A percentile compares a stretch with the other conserved stretches of the same genome.
These are phyloP conservation scores for Pristionchus japonicus DNA, from an alignment of 2,888 invertebrate genomes.

Conservation along the genomic window DNA sequence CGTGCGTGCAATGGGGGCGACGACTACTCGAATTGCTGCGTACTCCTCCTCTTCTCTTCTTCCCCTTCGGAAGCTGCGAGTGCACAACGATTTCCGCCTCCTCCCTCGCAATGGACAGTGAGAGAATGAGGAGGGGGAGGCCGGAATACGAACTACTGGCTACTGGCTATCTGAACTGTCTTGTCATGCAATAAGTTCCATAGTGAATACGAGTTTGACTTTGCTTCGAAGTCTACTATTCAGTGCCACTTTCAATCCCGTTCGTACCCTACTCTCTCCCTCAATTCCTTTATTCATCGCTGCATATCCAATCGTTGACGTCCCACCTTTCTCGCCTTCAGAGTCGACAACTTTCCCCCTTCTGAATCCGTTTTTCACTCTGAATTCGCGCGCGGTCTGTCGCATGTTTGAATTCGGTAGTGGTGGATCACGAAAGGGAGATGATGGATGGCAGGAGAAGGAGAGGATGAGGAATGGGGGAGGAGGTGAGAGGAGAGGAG, in stretches of 20 bases:
- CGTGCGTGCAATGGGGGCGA: too few relatives aligned
- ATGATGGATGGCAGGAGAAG: not conserved
- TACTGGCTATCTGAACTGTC: not conserved
- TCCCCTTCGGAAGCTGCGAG: not conserved
- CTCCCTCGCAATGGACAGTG: not conserved
- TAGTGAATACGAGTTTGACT: too few relatives aligned
- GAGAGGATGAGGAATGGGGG: constrained; percentile 21
- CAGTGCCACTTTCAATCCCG: not conserved
- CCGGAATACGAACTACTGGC: too few relatives aligned
- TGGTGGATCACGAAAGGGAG: constrained; percentile 8
- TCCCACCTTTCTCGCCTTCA: not conserved
- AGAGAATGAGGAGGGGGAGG: not conserved
- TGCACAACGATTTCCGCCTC: not conserved
- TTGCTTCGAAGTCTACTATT: too few relatives aligned
- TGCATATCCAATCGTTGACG: not conserved
- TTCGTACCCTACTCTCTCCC: not conserved
- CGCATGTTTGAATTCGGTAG: constrained; percentile 26
- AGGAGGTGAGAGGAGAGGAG: not conserved
- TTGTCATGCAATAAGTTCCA: too few relatives aligned
- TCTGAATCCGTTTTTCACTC: not conserved
- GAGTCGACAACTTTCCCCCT: not conserved
- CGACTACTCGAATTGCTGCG: not conserved
- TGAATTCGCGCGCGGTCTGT: not conserved
- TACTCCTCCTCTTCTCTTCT: not conserved
- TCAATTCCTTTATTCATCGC: too few relatives aligned